A percentile compares a stretch with the other conserved stretches of the same genome.
Conservation (phyloP, 2,113 vertebrate genomes). For the Pseudonaja textilis region DNA sequence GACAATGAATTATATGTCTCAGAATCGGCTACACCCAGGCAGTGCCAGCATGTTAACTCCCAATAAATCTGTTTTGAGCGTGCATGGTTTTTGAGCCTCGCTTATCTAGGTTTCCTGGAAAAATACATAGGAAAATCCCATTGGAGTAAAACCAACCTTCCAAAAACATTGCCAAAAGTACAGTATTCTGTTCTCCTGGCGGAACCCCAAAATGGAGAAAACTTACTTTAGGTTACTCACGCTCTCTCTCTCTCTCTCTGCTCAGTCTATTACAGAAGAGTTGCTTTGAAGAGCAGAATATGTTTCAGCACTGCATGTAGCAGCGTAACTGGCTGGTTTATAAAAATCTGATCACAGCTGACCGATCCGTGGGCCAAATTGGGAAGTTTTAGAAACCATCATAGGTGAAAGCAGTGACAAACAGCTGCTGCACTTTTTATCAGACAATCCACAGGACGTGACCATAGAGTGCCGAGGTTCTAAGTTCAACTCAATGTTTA, state of each 20-base stretch:
- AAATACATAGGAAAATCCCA: no score
- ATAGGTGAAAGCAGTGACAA: not conserved
- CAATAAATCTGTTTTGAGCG: no score
- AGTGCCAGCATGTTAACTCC: no score
- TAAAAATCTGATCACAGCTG: not conserved
- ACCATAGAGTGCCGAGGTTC: not conserved
- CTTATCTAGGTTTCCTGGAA: no score
- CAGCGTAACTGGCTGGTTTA: not conserved
- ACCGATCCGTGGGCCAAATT: no score
- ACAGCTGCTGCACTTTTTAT: not conserved
- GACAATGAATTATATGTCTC: no score
- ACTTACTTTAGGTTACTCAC: not conserved
- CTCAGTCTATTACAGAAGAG: not conserved
- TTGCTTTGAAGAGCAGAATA: not conserved
- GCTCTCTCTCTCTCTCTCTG: not conserved
- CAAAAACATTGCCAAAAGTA: not conserved
- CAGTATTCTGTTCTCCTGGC: not conserved
- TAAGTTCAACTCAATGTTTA: not conserved
- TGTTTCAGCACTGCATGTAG: not conserved
- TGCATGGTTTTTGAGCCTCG: no score
- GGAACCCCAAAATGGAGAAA: not conserved
- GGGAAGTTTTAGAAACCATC: not conserved
- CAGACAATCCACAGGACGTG: not conserved
- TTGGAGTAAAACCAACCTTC: no score
- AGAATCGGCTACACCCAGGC: no score